Conservation (phyloP, 2,888 invertebrate genomes). For the Microchrysa polita region DNA sequence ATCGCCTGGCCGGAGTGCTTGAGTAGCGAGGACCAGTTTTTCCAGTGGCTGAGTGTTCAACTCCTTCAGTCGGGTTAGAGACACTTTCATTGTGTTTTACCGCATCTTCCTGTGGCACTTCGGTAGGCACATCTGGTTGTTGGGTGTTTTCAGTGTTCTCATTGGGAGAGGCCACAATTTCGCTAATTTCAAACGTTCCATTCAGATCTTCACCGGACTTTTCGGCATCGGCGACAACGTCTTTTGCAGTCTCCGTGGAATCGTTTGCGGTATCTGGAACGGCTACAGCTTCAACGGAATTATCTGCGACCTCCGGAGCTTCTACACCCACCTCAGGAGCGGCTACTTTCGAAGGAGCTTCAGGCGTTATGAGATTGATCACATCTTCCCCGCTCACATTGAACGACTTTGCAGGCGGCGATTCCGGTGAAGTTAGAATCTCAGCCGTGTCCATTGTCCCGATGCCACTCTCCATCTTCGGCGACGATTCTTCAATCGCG, state of each 20-base stretch:
- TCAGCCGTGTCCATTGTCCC: neutral
- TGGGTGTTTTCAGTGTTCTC: neutral
- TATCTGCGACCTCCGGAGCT: neutral
- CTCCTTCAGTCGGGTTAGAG: too few species aligned
- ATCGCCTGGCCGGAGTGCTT: slow-evolving; percentile 24
- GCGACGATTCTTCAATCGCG: neutral
- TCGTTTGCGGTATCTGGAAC: neutral
- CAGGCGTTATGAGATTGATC: neutral
- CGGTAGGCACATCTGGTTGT: neutral
- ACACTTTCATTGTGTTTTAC: neutral
- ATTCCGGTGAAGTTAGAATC: neutral
- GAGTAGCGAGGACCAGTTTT: slow-evolving; percentile 15
- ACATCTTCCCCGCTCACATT: neutral
- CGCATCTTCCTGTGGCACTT: too few species aligned
- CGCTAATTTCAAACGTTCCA: slow-evolving; percentile 12
- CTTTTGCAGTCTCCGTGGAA: neutral
- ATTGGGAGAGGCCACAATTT: neutral
- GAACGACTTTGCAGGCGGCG: neutral
- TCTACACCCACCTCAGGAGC: neutral
- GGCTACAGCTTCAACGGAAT: neutral
- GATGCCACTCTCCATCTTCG: neutral
- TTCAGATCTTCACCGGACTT: neutral
- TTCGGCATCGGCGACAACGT: neutral
- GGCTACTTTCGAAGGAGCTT: neutral
- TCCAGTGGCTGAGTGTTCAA: neutral